A percentile compares a stretch with the other conserved stretches of the same genome.
Conservation (phyloP, 2,888 invertebrate genomes). For the Dendrolimus pini region DNA sequence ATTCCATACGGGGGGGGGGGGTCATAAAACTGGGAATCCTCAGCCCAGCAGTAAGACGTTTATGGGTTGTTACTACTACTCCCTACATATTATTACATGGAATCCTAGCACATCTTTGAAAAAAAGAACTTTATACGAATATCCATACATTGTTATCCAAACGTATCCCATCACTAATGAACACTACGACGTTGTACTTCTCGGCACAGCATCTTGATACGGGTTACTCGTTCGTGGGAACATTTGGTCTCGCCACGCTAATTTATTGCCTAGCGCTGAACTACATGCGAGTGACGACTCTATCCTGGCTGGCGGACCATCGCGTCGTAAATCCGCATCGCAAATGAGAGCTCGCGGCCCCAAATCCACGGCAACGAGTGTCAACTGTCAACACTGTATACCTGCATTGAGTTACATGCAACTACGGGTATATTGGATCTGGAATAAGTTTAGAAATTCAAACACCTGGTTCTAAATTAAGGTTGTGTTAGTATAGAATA, state of each 20-base stretch:
- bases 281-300: conserved; percentile 72
- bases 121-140: too few species aligned
- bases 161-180: background rate
- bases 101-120: too few species aligned
- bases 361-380: conserved; percentile 21
- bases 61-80: too few species aligned
- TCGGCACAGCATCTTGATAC: conserved; percentile 66
- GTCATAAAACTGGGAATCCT: too few species aligned
- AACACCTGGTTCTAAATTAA: too few species aligned
- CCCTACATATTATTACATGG: too few species aligned
- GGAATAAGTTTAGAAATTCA: too few species aligned
- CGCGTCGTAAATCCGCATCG: conserved; percentile 45
- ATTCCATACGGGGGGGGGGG: too few species aligned
- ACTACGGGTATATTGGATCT: background rate
- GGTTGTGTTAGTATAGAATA: too few species aligned
- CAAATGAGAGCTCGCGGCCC: conserved; percentile 32
- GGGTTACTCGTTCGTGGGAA: conserved; percentile 61
- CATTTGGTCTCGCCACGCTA: conserved; percentile 51
- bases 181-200: conserved; percentile 19
- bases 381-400: background rate
- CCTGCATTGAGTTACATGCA: background rate
- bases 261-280: conserved; percentile 63
- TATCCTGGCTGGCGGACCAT: conserved; percentile 44
- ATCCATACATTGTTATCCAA: background rate
- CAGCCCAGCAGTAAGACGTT: too few species aligned